Base-by-base conservation (phyloP, 2,797 vertebrate genomes). In the Peromyscus nudipes region DNA sequence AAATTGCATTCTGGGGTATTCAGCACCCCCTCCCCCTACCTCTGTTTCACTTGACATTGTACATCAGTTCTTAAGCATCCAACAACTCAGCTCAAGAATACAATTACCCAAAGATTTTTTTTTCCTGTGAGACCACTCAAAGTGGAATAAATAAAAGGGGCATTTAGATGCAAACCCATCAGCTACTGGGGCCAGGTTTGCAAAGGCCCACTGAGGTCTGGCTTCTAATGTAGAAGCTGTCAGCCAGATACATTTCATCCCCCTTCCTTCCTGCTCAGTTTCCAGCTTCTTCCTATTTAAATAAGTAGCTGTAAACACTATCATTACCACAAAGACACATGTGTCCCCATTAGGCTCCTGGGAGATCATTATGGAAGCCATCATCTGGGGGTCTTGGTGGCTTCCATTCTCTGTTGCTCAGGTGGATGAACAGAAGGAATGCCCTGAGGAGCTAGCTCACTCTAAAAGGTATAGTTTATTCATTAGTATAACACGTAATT, bases 401-500 rank as follows among this genome's bases (percentile, higher is more conserved):
- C 37, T 49, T 90, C 52, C 8, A 2, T 25, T 69, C 67, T 76
- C 55, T 62, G 80, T 93, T 69, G 88, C 69, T 83, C 57, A 89
- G 75, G n/a, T 57, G 80, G 43, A 31, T 64, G 80, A 92, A 91
- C 85, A 64, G 23, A 84, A 76, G n/a, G 37, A 94, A 76, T 46
- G 16, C 23, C 46, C 10, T 0, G 2, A 75, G 71, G 49, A 91
- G 46, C 52, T 16, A 40, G 83, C 88, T 76, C 6, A 64, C 60
- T 55, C 17, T 49, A 80, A 60, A 92, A 93, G 29, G 71, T 71
- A n/a, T 82, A 79, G 87, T 95, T 95, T 93, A 90, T 65, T 97
- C 34, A 92, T 94, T 89, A 79, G 64, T n/a, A 27, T n/a, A 55
- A 62, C 49, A 76, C 1, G 21, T 92, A 71, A 82, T 79, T 92